A percentile compares a stretch with the other conserved stretches of the same genome.
Evolutionary conservation across 2,888 invertebrate genomes (phyloP).

Genomic region (Orthonychiurus folsomi): DNA sequence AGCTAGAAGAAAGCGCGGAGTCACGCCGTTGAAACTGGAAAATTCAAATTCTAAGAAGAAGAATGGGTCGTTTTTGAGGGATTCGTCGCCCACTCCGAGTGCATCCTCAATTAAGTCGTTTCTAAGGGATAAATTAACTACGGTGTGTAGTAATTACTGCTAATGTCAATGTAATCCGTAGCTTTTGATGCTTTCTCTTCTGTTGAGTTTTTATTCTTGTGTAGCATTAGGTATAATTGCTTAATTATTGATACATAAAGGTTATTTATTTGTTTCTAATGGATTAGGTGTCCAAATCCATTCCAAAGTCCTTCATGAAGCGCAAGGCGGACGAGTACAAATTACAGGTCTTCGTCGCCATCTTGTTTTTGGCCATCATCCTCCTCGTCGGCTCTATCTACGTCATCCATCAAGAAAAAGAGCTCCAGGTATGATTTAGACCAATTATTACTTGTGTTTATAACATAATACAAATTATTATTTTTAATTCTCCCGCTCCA

Average conservation of each 20-base stretch:
- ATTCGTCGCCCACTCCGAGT: not conserved
- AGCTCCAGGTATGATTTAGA: constrained; percentile 49
- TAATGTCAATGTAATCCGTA: not conserved
- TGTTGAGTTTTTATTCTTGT: too few species aligned
- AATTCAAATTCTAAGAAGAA: not conserved
- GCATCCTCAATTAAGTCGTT: not conserved
- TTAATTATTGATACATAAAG: not conserved
- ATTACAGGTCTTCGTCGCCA: constrained; percentile 67
- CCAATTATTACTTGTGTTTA: not conserved
- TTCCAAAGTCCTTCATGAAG: constrained; percentile 61
- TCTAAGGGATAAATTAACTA: not conserved
- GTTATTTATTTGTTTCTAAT: not conserved
- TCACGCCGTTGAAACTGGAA: not conserved
- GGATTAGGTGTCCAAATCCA: constrained; percentile 54
- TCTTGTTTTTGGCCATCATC: constrained; percentile 69
- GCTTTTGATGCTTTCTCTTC: too few species aligned
- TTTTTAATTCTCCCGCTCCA: constrained; percentile 2
- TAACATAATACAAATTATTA: too few species aligned
- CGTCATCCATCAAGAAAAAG: constrained; percentile 71
- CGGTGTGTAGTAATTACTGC: not conserved
- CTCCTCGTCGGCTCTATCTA: constrained; percentile 77
- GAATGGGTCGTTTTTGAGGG: not conserved
- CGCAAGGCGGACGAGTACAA: constrained; percentile 64
- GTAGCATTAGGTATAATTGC: not conserved
- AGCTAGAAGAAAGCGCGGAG: not conserved